Conservation (phyloP, 2,888 invertebrate genomes). For the Drosophila peninsularis region DNA sequence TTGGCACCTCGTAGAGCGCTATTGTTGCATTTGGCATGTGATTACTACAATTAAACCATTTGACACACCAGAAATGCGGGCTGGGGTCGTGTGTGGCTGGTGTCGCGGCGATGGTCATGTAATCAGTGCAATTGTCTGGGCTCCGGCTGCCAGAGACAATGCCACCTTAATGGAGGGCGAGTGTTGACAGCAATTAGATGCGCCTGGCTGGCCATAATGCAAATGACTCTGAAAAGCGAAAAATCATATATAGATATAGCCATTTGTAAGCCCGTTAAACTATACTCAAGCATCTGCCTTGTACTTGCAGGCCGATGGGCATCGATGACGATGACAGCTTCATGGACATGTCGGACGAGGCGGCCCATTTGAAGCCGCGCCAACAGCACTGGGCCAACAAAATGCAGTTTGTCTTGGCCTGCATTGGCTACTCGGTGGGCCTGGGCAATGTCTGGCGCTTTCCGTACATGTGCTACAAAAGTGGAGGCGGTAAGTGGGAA, state of each 20-base stretch:
- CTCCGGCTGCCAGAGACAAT: conserved; percentile 31
- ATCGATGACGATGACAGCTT: conserved; percentile 92
- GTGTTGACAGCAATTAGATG: conserved; percentile 74
- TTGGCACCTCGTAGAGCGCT: conserved; percentile 62
- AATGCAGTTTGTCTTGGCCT: conserved; percentile 94
- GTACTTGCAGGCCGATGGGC: conserved; percentile 88
- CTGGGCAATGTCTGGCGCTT: conserved; percentile 96
- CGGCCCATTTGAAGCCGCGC: conserved; percentile 90
- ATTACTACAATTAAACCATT: conserved; percentile 75
- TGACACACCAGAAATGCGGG: conserved; percentile 58
- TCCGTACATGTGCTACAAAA: conserved; percentile 96
- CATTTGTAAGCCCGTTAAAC: not conserved
- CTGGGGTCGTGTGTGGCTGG: conserved; percentile 19
- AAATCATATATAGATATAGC: not conserved
- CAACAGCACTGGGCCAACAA: conserved; percentile 95
- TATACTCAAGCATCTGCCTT: conserved; percentile 8
- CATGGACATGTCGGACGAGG: conserved; percentile 89
- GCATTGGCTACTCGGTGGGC: conserved; percentile 95
- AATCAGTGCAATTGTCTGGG: conserved; percentile 34
- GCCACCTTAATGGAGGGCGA: conserved; percentile 6
- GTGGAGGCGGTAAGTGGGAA: conserved; percentile 94
- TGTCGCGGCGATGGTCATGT: conserved; percentile 20
- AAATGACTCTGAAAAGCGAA: conserved; percentile 25
- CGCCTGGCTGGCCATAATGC: conserved; percentile 53
- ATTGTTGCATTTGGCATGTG: conserved; percentile 65